Conservation (phyloP, 2,888 invertebrate genomes). For the Alsophila aescularia region DNA sequence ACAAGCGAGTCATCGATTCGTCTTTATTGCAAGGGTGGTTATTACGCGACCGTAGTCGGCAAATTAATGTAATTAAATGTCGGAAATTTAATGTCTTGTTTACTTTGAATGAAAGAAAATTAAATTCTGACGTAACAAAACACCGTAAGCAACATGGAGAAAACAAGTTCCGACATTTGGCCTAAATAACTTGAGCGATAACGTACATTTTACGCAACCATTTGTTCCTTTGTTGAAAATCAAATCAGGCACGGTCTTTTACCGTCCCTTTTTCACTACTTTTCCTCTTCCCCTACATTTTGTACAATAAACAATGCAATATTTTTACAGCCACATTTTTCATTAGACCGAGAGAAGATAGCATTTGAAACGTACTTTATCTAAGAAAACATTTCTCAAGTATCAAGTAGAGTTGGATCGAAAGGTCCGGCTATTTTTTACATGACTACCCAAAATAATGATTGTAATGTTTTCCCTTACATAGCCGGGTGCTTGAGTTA, state of each 20-base stretch:
- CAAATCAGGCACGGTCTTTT: conserved; percentile 21
- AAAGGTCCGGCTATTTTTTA: neutral
- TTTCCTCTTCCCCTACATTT: conserved; percentile 8
- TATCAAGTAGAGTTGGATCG: neutral
- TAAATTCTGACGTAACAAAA: neutral
- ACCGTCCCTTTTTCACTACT: conserved; percentile 3
- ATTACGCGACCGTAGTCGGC: no score
- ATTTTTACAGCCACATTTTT: conserved; percentile 27
- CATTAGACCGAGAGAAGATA: conserved; percentile 24
- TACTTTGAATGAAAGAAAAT: neutral
- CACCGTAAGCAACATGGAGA: neutral
- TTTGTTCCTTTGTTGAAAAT: conserved; percentile 16
- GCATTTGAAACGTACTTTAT: conserved; percentile 24
- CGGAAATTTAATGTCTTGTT: no score
- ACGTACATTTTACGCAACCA: conserved; percentile 2
- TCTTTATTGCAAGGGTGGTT: no score
- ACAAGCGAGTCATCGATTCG: no score
- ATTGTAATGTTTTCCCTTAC: no score
- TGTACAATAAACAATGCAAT: conserved; percentile 27
- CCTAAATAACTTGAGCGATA: neutral
- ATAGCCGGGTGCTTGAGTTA: no score
- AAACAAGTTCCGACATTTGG: conserved; percentile 3
- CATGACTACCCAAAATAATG: neutral
- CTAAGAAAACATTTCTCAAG: conserved; percentile 25
- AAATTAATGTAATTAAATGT: no score